phyloP scores from a whole-genome alignment of 37 sponge, comb jelly and placozoan species.

The Halisarca cf. caerulea region DNA sequence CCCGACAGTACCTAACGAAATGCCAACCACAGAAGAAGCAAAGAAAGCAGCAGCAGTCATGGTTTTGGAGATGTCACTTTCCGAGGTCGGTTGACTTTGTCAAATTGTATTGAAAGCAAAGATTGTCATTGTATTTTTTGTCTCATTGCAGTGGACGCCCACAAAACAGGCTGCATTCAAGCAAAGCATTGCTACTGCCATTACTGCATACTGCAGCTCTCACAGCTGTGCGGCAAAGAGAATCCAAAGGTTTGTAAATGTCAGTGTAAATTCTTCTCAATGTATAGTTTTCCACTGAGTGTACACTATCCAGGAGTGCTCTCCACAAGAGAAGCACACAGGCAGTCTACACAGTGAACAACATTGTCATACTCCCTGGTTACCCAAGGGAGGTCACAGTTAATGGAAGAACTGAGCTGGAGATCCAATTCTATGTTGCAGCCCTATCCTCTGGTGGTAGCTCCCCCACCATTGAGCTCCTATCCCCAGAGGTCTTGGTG shows the following conservation, averaged over 20 bases:
- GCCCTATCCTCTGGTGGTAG: neutral
- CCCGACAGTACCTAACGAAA: neutral
- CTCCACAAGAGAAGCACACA: neutral
- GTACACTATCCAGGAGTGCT: neutral
- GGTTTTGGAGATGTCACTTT: neutral
- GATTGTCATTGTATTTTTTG: neutral
- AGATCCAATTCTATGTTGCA: constrained; percentile 8
- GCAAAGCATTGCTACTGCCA: neutral
- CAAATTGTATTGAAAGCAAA: neutral
- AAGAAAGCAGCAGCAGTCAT: neutral
- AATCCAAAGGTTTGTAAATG: neutral
- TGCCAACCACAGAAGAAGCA: neutral
- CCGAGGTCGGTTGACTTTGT: neutral
- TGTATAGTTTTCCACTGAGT: neutral
- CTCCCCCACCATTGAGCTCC: neutral
- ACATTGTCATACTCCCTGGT: neutral
- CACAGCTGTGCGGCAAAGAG: neutral
- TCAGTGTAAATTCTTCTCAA: neutral
- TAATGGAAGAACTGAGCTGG: neutral
- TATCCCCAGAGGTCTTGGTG: neutral
- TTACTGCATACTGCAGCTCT: neutral
- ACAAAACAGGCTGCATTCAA: neutral
- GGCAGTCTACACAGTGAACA: neutral
- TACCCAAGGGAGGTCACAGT: constrained; percentile 20
- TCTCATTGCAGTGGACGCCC: constrained; percentile 10